Evolutionary conservation across 2,797 vertebrate species (phyloP).

Genomic region (Adrianichthys oophorus): DNA sequence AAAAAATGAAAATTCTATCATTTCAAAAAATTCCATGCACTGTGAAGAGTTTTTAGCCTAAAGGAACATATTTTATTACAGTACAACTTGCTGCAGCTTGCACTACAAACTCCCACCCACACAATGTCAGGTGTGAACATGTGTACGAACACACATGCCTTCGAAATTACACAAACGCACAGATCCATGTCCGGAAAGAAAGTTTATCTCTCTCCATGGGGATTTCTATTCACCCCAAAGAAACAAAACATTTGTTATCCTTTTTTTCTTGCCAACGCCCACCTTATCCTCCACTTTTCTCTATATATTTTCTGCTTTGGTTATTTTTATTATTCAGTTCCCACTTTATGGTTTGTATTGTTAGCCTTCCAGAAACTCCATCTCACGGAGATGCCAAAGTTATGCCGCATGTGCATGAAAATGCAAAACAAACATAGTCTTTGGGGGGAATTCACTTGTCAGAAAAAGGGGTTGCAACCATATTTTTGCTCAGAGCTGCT

Average conservation of each 20-base stretch:
- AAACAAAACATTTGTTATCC: constrained; percentile 14
- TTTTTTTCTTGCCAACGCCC: constrained; percentile 4
- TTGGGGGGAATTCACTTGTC: too few relatives aligned
- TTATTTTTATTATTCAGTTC: constrained; percentile 19
- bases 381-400: constrained; percentile 1
- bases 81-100: constrained; percentile 44
- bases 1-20: constrained; percentile 2
- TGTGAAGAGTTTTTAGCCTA: constrained; percentile 39
- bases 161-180: constrained; percentile 14
- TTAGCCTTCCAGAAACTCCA: constrained; percentile 5
- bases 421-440: neutral
- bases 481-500: neutral
- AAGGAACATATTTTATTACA: constrained; percentile 43
- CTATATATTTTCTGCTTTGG: constrained; percentile 1
- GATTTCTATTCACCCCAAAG: constrained; percentile 14
- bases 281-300: constrained; percentile 6
- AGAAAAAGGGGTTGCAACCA: neutral
- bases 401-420: neutral
- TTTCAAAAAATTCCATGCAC: constrained; percentile 9
- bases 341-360: neutral
- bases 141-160: constrained; percentile 7
- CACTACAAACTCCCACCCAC: constrained; percentile 50
- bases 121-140: constrained; percentile 13
- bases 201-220: constrained; percentile 17
- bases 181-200: constrained; percentile 18